A percentile compares a stretch with the other conserved stretches of the same genome.
phyloP scores from a whole-genome alignment of 2,797 vertebrate genomes.

The Delichon dasypus region DNA sequence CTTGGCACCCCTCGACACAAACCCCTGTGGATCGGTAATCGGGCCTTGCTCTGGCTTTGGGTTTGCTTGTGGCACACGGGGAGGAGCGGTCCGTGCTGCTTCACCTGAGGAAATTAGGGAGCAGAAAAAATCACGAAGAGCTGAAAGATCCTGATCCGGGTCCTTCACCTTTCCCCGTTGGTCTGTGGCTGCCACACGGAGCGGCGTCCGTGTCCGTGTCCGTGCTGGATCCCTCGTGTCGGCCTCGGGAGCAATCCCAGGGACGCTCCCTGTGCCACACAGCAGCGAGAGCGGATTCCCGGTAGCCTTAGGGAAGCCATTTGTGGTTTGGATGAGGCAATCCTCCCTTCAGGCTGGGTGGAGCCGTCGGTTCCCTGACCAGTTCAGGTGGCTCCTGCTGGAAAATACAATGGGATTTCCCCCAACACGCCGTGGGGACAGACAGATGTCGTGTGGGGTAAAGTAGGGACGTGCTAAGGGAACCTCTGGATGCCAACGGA shows the following conservation, averaged over 20 bases:
- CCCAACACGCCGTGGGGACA: background rate
- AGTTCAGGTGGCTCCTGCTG: background rate
- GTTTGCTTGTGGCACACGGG: fast-evolving
- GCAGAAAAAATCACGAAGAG: background rate
- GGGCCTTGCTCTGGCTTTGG: background rate
- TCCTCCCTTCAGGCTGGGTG: background rate
- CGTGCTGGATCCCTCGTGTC: fast-evolving
- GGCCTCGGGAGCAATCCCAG: background rate
- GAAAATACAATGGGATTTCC: fast-evolving
- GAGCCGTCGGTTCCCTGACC: fast-evolving
- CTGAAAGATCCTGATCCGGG: background rate
- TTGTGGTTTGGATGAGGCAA: background rate
- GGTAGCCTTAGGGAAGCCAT: background rate
- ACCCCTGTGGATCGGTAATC: fast-evolving
- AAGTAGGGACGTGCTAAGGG: fast-evolving
- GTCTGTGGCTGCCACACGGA: background rate
- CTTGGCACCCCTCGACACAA: fast-evolving
- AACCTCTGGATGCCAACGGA: fast-evolving
- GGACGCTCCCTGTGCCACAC: background rate
- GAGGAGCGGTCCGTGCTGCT: background rate
- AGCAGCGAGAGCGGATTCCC: background rate
- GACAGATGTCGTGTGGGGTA: fast-evolving
- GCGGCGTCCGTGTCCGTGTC: fast-evolving
- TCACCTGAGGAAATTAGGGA: background rate
- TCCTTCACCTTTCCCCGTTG: background rate